Conservation (phyloP, 2,797 vertebrate genomes). For the Falco naumanni region DNA sequence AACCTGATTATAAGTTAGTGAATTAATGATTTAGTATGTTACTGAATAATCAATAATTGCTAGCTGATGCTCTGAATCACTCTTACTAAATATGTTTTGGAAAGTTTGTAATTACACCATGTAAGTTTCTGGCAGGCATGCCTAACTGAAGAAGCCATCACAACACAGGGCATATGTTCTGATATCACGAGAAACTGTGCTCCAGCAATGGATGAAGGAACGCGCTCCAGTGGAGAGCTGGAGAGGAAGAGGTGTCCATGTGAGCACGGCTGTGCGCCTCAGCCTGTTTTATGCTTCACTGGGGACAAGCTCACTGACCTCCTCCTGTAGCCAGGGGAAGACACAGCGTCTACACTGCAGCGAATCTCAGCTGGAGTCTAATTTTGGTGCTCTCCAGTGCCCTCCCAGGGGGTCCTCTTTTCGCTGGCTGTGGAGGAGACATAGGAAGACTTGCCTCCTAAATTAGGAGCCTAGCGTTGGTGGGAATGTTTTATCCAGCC, state of each 20-base stretch:
- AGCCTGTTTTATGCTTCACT: background rate
- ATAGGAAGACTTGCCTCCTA: background rate
- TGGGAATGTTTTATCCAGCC: background rate
- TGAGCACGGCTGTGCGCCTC: background rate
- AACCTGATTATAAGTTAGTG: background rate
- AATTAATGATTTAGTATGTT: background rate
- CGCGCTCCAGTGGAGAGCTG: background rate
- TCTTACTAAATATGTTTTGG: background rate
- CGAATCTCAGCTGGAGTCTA: background rate
- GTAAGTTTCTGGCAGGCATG: background rate
- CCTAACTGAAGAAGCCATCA: background rate
- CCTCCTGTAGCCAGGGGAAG: background rate
- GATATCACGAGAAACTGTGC: background rate
- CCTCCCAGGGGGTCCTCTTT: background rate
- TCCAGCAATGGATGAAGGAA: background rate
- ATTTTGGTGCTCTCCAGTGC: background rate
- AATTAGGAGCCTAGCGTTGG: background rate
- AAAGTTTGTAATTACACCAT: background rate
- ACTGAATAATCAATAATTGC: slow-evolving; percentile 18
- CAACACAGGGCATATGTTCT: background rate
- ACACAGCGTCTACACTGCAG: background rate
- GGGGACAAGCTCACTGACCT: background rate
- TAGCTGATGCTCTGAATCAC: background rate
- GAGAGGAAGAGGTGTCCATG: background rate
- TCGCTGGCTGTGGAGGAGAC: background rate